These are phyloP conservation scores for Sebastes taczanowskii DNA, from an alignment of 2,797 vertebrate species.

Conservation along the genomic window DNA sequence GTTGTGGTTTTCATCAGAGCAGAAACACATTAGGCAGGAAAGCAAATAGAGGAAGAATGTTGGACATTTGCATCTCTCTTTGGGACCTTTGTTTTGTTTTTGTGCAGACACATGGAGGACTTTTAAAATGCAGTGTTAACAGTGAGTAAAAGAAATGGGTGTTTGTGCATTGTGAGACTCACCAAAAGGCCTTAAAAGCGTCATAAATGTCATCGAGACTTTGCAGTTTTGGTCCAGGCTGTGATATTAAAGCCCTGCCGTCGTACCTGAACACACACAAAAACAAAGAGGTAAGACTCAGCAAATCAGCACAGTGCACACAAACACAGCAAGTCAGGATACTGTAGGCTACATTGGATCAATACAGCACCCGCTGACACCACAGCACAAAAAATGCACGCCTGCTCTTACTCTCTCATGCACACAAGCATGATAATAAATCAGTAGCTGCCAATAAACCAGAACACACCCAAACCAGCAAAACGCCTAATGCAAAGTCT, in stretches of 20 bases:
- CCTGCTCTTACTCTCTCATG: background rate
- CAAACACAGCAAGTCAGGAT: background rate
- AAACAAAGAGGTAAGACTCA: background rate
- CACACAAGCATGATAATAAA: slow-evolving; percentile 12
- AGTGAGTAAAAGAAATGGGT: background rate
- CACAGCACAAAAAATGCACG: background rate
- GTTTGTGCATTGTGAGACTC: slow-evolving; percentile 46
- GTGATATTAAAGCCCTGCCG: slow-evolving; percentile 55
- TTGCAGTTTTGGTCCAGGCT: slow-evolving; percentile 53
- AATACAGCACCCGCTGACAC: background rate
- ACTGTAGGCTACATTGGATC: slow-evolving; percentile 30
- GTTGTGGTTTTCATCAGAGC: slow-evolving; percentile 13
- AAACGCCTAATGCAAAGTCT: background rate
- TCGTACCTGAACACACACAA: slow-evolving; percentile 51
- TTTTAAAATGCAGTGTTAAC: background rate
- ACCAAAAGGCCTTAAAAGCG: slow-evolving; percentile 83
- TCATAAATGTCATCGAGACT: slow-evolving; percentile 79
- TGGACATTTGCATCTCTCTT: slow-evolving; percentile 20
- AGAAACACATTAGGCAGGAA: slow-evolving; percentile 21
- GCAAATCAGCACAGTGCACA: slow-evolving; percentile 3
- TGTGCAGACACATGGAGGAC: background rate
- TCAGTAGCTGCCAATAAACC: background rate
- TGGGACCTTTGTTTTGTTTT: slow-evolving; percentile 3
- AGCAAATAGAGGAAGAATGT: slow-evolving; percentile 2
- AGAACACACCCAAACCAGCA: background rate